phyloP scores from a whole-genome alignment of 37 sponge, comb jelly and placozoan species.

The Haliclona indistincta region DNA sequence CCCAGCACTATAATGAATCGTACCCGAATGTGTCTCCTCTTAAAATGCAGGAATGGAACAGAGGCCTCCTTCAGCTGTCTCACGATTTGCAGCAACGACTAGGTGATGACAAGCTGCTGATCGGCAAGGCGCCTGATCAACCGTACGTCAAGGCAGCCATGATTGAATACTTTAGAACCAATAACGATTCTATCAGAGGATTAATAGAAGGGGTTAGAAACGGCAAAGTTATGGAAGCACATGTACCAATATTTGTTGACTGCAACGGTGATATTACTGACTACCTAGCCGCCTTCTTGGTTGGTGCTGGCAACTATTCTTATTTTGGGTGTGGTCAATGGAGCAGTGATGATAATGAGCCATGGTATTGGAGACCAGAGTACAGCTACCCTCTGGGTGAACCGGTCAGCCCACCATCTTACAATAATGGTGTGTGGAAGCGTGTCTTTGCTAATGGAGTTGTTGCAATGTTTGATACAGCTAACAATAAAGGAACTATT shows the following conservation, averaged over 20 bases:
- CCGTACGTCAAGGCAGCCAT: slow-evolving; percentile 40
- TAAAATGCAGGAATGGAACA: slow-evolving; percentile 22
- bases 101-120: slow-evolving; percentile 34
- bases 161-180: slow-evolving; percentile 38
- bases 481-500: slow-evolving; percentile 49
- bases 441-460: slow-evolving; percentile 39
- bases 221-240: slow-evolving; percentile 49
- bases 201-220: slow-evolving; percentile 1
- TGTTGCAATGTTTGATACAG: slow-evolving; percentile 34
- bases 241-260: neutral
- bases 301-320: slow-evolving; percentile 39
- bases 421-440: slow-evolving; percentile 30
- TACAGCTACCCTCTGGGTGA: slow-evolving; percentile 54
- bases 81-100: slow-evolving; percentile 24
- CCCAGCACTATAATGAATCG: slow-evolving; percentile 19
- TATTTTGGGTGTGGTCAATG: slow-evolving; percentile 56
- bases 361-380: slow-evolving; percentile 21
- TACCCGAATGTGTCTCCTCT: slow-evolving; percentile 5
- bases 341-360: slow-evolving; percentile 17
- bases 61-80: slow-evolving; percentile 27
- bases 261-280: slow-evolving; percentile 27
- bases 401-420: slow-evolving; percentile 28
- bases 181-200: slow-evolving; percentile 19
- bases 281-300: slow-evolving; percentile 48
- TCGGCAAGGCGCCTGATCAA: slow-evolving; percentile 14